A percentile compares a stretch with the other conserved stretches of the same genome.
Conservation (phyloP, 2,888 invertebrate species). For the Isoperla grammatica region DNA sequence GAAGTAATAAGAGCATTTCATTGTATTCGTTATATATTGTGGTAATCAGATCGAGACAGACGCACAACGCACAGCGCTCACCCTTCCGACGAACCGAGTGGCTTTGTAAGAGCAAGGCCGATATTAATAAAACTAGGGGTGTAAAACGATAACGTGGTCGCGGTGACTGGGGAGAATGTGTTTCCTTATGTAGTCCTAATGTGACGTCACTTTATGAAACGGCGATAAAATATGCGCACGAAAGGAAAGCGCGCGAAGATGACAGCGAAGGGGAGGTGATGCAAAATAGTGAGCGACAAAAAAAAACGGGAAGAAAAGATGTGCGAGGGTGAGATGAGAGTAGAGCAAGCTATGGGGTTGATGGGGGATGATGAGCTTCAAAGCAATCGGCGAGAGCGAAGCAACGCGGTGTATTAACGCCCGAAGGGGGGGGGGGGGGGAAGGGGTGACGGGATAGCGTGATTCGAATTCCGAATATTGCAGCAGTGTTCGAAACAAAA, state of each 20-base stretch:
- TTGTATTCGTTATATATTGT: no score
- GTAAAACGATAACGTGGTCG: no score
- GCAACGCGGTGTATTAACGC: conserved; percentile 8
- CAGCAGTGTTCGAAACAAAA: conserved; percentile 3
- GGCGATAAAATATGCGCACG: neutral
- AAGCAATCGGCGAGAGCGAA: conserved; percentile 8
- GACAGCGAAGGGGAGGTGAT: no score
- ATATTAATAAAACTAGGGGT: no score
- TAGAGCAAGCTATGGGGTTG: conserved; percentile 2
- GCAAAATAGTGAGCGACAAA: no score
- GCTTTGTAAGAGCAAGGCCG: no score
- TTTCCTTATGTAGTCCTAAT: conserved; percentile 7
- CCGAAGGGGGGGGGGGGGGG: neutral
- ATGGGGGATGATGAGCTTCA: conserved; percentile 4
- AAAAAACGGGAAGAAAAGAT: neutral
- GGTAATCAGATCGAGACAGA: no score
- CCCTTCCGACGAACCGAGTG: no score
- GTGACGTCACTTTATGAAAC: conserved; percentile 16
- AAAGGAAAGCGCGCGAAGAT: no score
- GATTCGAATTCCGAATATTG: conserved; percentile 1
- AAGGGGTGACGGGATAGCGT: neutral
- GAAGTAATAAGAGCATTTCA: no score
- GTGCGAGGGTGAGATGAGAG: neutral
- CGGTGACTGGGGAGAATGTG: no score
- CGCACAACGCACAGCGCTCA: no score